Percentiles rank a stretch among this genome's conserved stretches.
phyloP scores from a whole-genome alignment of 2,797 vertebrate genomes.

The Psittacula echo region DNA sequence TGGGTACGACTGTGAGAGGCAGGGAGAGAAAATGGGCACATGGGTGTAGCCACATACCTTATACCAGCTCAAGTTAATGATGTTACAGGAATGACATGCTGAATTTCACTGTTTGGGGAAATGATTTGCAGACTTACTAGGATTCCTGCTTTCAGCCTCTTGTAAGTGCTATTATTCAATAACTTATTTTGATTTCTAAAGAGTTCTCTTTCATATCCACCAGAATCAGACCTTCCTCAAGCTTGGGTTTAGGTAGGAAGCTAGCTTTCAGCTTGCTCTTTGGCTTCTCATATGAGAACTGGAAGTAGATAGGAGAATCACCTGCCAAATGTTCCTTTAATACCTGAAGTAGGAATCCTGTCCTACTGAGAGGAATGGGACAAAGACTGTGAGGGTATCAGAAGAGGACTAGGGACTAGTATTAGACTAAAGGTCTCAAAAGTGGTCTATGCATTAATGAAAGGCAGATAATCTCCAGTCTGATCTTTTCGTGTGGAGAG shows the following conservation, averaged over 20 bases:
- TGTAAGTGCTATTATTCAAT: not conserved
- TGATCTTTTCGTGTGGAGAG: not conserved
- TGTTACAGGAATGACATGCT: not conserved
- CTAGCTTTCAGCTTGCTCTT: not conserved
- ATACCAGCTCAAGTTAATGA: not conserved
- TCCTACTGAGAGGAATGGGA: not conserved
- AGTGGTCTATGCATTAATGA: not conserved
- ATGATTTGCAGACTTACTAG: not conserved
- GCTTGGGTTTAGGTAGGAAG: not conserved
- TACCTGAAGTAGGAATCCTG: not conserved
- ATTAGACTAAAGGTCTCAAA: not conserved
- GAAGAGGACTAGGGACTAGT: not conserved
- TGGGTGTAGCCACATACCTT: constrained; percentile 20
- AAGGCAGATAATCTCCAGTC: not conserved
- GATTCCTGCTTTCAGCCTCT: not conserved
- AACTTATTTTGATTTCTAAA: not conserved
- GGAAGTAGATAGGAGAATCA: not conserved
- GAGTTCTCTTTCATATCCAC: not conserved
- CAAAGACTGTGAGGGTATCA: not conserved
- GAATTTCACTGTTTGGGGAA: not conserved
- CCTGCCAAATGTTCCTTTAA: not conserved
- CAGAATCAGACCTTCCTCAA: not conserved
- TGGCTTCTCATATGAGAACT: not conserved
- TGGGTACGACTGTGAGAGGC: not conserved
- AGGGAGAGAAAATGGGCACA: not conserved